These are phyloP conservation scores for Zootoca vivipara DNA, from an alignment of 2,113 vertebrate genomes.

Conservation along the genomic window DNA sequence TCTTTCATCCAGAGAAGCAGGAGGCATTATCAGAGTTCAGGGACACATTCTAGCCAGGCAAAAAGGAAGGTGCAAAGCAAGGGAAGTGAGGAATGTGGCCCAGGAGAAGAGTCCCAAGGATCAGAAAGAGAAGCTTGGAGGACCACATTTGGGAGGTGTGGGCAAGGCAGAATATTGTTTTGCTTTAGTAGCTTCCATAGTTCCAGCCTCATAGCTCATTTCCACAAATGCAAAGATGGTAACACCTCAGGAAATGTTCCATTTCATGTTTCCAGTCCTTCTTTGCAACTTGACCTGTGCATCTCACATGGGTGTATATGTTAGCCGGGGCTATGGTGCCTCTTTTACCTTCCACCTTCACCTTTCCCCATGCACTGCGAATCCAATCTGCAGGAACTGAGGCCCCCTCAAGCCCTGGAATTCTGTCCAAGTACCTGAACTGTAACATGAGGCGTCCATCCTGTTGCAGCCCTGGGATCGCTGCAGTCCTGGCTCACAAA, in stretches of 20 bases:
- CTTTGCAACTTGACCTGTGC: too few species aligned
- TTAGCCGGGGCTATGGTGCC: neutral
- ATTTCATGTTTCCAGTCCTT: neutral
- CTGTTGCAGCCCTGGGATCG: neutral
- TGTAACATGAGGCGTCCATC: neutral
- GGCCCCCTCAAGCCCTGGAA: neutral
- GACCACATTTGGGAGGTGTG: too few species aligned
- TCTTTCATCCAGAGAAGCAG: too few species aligned
- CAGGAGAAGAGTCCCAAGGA: too few species aligned
- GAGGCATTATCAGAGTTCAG: too few species aligned
- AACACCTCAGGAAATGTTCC: neutral
- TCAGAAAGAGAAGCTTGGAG: too few species aligned
- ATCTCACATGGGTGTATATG: neutral
- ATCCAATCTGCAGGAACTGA: neutral
- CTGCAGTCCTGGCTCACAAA: neutral
- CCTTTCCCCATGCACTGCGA: neutral
- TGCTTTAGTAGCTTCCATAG: neutral
- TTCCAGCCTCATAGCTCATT: neutral
- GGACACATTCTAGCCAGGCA: too few species aligned
- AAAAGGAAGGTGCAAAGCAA: too few species aligned
- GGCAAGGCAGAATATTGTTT: neutral
- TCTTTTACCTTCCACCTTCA: neutral
- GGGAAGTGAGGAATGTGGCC: too few species aligned
- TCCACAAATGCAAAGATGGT: neutral
- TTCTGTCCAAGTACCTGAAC: neutral